These are phyloP conservation scores for Labia minor DNA, from an alignment of 2,888 invertebrate genomes.

Conservation along the genomic window DNA sequence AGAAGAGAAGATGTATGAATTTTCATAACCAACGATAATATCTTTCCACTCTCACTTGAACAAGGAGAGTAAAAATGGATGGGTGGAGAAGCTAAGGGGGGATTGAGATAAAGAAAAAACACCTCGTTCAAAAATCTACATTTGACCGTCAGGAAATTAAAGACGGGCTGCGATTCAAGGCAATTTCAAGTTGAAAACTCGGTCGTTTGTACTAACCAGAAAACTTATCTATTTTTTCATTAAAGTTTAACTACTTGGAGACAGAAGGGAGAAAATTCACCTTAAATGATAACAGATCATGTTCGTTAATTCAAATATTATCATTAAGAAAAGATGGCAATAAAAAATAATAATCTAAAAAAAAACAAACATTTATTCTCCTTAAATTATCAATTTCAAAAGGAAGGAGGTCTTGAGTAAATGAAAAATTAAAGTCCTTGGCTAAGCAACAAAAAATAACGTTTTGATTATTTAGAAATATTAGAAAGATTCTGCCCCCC, in stretches of 20 bases:
- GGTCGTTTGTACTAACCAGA: not conserved
- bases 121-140: not conserved
- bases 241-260: not conserved
- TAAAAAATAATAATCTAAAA: not conserved
- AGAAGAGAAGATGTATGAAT: not conserved
- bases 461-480: no score
- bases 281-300: not conserved
- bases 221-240: not conserved
- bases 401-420: no score
- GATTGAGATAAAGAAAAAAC: not conserved
- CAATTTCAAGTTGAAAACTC: not conserved
- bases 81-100: no score
- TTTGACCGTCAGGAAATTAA: conserved; percentile 21
- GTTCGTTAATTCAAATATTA: not conserved
- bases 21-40: not conserved
- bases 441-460: no score
- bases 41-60: not conserved
- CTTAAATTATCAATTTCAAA: no score
- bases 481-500: no score
- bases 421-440: no score
- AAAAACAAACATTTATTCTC: no score
- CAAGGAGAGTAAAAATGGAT: no score
- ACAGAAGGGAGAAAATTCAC: not conserved
- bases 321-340: not conserved
- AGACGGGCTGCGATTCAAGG: not conserved